Conservation (phyloP, 2,888 invertebrate genomes). For the Chloroclysta siterata region DNA sequence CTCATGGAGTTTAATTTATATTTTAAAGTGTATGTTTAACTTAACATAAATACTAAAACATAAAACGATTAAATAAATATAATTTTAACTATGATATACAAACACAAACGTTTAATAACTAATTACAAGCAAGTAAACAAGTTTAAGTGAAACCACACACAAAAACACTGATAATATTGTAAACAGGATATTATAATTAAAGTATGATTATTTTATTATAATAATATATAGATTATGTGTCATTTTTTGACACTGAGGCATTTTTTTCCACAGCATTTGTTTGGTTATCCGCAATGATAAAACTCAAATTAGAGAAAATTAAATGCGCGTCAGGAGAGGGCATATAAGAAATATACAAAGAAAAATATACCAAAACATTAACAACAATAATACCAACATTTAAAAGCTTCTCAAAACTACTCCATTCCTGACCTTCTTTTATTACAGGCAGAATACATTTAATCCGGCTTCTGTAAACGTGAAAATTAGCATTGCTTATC, state of each 20-base stretch:
- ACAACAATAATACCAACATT: background rate
- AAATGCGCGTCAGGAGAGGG: background rate
- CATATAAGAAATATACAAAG: conserved; percentile 6
- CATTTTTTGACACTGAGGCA: background rate
- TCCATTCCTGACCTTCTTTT: background rate
- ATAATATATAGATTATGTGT: no score
- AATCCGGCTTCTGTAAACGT: conserved; percentile 2
- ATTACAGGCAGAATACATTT: background rate
- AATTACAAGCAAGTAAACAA: no score
- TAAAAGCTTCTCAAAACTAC: background rate
- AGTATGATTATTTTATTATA: no score
- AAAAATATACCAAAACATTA: background rate
- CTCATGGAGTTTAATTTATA: no score
- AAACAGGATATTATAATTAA: no score
- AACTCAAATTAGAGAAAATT: background rate
- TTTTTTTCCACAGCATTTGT: background rate
- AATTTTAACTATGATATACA: no score
- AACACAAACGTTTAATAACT: no score
- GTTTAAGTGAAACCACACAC: no score
- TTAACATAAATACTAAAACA: no score
- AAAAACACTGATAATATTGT: no score
- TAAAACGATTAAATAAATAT: no score
- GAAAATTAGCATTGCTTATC: background rate
- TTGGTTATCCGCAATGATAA: background rate
- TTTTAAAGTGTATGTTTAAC: no score